phyloP scores from a whole-genome alignment of 2,888 invertebrate species.

The Phengaris alcon region DNA sequence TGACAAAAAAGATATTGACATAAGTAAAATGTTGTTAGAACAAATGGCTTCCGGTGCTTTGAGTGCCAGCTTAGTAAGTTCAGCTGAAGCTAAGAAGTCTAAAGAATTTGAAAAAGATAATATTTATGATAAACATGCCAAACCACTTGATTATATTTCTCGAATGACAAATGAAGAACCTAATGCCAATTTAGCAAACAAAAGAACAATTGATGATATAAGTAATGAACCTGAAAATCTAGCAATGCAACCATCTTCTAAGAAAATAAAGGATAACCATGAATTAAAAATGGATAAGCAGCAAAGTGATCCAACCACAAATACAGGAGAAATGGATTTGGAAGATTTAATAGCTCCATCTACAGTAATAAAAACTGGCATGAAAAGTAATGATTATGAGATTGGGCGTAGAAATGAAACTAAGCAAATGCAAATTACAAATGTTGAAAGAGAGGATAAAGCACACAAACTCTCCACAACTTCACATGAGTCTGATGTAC shows the following conservation, averaged over 20 bases:
- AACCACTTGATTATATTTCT: slow-evolving; percentile 86
- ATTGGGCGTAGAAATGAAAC: slow-evolving; percentile 48
- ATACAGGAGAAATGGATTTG: slow-evolving; percentile 80
- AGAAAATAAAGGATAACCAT: slow-evolving; percentile 60
- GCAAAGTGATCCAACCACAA: slow-evolving; percentile 55
- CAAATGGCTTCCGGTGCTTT: slow-evolving; percentile 82
- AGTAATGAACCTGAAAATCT: slow-evolving; percentile 71
- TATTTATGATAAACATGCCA: slow-evolving; percentile 84
- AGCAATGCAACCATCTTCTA: slow-evolving; percentile 58
- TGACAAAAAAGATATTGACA: slow-evolving; percentile 82
- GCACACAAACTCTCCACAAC: slow-evolving; percentile 43
- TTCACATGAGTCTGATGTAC: slow-evolving; percentile 49
- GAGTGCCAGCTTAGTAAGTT: slow-evolving; percentile 73
- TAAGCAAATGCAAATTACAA: slow-evolving; percentile 36
- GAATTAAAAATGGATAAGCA: slow-evolving; percentile 59
- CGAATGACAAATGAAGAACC: slow-evolving; percentile 63
- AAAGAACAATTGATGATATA: slow-evolving; percentile 69
- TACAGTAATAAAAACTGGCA: slow-evolving; percentile 81
- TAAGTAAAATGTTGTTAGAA: slow-evolving; percentile 83
- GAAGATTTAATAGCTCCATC: slow-evolving; percentile 82
- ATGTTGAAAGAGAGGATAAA: slow-evolving; percentile 58
- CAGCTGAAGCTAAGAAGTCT: slow-evolving; percentile 77
- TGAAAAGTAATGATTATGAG: slow-evolving; percentile 70
- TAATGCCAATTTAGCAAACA: slow-evolving; percentile 54
- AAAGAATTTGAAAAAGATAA: slow-evolving; percentile 85